Conservation (phyloP, 2,888 invertebrate species). For the Alentia gelatinosa region DNA sequence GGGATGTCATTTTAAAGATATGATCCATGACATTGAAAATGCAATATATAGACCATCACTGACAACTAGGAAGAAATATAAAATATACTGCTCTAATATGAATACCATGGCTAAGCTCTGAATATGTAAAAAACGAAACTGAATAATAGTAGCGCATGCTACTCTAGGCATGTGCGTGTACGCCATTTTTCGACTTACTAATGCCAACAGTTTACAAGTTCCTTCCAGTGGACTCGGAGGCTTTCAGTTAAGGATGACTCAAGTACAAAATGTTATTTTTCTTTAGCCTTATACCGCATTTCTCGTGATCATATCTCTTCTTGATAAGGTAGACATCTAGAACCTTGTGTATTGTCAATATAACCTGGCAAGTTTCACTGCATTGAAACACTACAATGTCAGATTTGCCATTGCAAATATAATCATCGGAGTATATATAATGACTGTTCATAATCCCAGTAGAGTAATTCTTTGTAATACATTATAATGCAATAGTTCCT, state of each 20-base stretch:
- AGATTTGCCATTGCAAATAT: slow-evolving; percentile 9
- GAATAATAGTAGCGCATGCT: slow-evolving; percentile 9
- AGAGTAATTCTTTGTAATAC: slow-evolving; percentile 14
- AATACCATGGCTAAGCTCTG: slow-evolving; percentile 48
- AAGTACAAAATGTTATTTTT: slow-evolving; percentile 34
- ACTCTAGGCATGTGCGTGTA: background rate
- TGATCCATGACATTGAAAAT: slow-evolving; percentile 37
- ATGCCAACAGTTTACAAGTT: slow-evolving; percentile 46
- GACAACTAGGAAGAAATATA: slow-evolving; percentile 45
- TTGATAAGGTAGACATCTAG: slow-evolving; percentile 13
- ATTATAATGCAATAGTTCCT: slow-evolving; percentile 7
- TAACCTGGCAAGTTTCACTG: slow-evolving; percentile 30
- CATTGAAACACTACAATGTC: slow-evolving; percentile 33
- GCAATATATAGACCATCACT: slow-evolving; percentile 23
- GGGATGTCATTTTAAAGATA: background rate
- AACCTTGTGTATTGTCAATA: slow-evolving; percentile 29
- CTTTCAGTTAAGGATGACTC: slow-evolving; percentile 34
- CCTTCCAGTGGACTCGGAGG: slow-evolving; percentile 47
- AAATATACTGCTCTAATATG: slow-evolving; percentile 35
- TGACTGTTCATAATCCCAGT: background rate
- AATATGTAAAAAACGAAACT: slow-evolving; percentile 34
- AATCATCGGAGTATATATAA: slow-evolving; percentile 5
- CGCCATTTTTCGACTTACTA: background rate
- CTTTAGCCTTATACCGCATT: background rate
- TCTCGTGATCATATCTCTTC: slow-evolving; percentile 28